Percentiles rank a stretch among this genome's conserved stretches.
phyloP scores from a whole-genome alignment of 2,113 vertebrate species.

The Formicarius rufipectus region DNA sequence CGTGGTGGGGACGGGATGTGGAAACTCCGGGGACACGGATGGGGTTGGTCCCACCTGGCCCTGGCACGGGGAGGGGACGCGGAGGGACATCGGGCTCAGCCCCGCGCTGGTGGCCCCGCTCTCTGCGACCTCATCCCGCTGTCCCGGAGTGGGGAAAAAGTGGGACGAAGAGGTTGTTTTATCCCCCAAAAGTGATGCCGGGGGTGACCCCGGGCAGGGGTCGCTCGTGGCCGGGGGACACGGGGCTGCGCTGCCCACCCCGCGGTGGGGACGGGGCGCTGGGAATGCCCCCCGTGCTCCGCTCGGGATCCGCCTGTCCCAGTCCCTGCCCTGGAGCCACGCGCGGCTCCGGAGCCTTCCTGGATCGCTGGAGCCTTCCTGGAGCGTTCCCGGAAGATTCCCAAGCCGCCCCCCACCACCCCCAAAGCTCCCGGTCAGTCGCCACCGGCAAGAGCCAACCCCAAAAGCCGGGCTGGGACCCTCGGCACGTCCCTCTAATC shows the following conservation, averaged over 20 bases:
- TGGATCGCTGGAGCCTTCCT: not conserved
- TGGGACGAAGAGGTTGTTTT: not conserved
- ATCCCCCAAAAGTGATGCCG: not conserved
- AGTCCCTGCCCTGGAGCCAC: not conserved
- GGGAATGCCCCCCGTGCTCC: too few species aligned
- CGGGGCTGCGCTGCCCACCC: too few species aligned
- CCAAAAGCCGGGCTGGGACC: not conserved
- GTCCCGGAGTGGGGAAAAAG: fast-evolving
- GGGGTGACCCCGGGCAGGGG: not conserved
- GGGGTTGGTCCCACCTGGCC: not conserved
- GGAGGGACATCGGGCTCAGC: too few species aligned
- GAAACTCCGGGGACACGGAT: not conserved
- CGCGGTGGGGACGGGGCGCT: too few species aligned
- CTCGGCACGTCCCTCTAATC: not conserved
- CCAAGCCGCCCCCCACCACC: too few species aligned
- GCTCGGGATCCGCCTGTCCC: not conserved
- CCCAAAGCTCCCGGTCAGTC: too few species aligned
- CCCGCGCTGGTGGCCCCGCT: fast-evolving
- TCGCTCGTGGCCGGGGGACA: not conserved
- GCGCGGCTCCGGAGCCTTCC: not conserved
- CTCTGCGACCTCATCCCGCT: fast-evolving
- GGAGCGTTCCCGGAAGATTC: not conserved
- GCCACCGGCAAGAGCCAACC: not conserved
- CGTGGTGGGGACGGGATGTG: not conserved
- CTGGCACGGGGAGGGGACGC: not conserved